Base-by-base conservation (phyloP, 2,888 invertebrate species). In the Tenodera sinensis region DNA sequence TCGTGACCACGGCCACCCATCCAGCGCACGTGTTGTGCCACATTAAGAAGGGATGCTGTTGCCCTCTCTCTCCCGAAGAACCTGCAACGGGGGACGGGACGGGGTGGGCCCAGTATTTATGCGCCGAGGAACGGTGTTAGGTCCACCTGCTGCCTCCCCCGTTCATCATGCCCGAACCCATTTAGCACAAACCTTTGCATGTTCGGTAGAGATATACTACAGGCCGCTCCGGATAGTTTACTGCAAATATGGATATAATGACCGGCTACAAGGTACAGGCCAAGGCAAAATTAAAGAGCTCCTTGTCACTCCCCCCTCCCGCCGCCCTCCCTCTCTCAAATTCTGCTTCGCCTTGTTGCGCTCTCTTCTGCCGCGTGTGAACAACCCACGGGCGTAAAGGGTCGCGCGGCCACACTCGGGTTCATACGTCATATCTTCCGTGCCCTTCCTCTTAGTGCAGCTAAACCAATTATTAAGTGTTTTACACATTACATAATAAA, bases 101-200 rank as follows among this genome's bases (percentile, higher is more conserved):
- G 28, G n/a, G 83, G 30, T 14, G 71, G 88, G 15, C 84, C 84
- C 88, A 84, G 88, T 81, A 83, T 84, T 84, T 81, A 87, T 87
- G 87, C 42, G 87, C 83, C 82, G 87, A 87, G 87, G 54, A 90
- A 92, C 92, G 92, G 92, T 91, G 92, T 92, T 92, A 92, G 91
- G 92, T 92, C 92, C 92, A 92, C 92, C 92, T 92, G 92, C 87
- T 89, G 89, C 90, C 88, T 84, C 91, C 91, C 91, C 91, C 92
- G 92, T 92, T 92, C 92, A 92, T 92, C 92, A 92, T 92, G 90
- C 90, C 91, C 85, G 90, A 91, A 90, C 89, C 90, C 91, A 90
- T 90, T 90, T 90, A 89, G 89, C 90, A 90, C 88, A 88, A 90
- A 89, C 90, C 89, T 90, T 90, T 90, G 90, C 90, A 90, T 90